These are phyloP conservation scores for Scaptomyza hsui DNA, from an alignment of 1,140 invertebrate species.

Conservation along the genomic window DNA sequence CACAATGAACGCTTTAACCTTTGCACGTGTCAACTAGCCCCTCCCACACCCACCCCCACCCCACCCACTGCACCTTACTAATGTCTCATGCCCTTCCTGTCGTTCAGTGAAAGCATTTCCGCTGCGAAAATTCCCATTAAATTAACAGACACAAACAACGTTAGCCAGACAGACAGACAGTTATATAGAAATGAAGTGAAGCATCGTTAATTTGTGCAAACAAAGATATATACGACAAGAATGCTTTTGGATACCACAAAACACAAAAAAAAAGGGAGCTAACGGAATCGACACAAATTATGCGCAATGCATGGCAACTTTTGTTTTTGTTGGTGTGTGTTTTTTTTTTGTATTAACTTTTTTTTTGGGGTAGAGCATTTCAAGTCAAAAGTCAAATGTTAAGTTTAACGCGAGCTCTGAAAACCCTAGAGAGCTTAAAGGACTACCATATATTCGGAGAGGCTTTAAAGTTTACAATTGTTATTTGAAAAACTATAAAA, in stretches of 20 bases:
- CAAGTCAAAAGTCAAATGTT: conserved; percentile 65
- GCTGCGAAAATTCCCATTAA: conserved; percentile 77
- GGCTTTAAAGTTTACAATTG: neutral
- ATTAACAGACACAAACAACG: conserved; percentile 54
- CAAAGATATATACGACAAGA: conserved; percentile 47
- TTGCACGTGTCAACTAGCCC: conserved; percentile 56
- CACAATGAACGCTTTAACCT: conserved; percentile 75
- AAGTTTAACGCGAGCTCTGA: conserved; percentile 38
- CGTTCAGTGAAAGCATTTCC: conserved; percentile 58
- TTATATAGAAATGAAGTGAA: conserved; percentile 39
- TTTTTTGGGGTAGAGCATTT: conserved; percentile 22
- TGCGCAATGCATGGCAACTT: conserved; percentile 28
- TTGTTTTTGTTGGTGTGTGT: neutral
- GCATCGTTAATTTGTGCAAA: conserved; percentile 81
- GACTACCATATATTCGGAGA: neutral
- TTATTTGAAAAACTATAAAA: too few relatives aligned
- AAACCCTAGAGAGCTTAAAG: neutral
- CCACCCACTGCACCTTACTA: neutral
- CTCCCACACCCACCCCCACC: neutral
- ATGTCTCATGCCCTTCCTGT: conserved; percentile 35
- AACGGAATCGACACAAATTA: conserved; percentile 35
- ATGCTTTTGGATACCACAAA: conserved; percentile 12
- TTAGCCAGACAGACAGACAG: conserved; percentile 8
- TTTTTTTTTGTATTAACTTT: neutral
- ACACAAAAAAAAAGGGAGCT: neutral